Base-by-base conservation (phyloP, 2,888 invertebrate species). In the Flabesymbios commensalis region DNA sequence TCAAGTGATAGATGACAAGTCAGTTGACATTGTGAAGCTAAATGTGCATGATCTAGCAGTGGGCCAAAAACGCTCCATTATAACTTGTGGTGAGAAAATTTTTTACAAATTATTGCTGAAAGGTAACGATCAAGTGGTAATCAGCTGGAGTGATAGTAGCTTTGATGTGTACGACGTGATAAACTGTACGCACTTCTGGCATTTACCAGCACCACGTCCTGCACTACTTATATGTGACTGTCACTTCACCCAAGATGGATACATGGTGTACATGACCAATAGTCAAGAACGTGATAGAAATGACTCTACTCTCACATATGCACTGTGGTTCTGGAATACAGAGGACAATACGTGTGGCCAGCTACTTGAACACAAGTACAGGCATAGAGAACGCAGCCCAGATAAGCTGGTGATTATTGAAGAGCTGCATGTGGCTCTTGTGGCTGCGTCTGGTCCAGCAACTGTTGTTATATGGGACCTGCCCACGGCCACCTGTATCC, bases 271-370 rank as follows among this genome's bases (percentile, higher is more conserved):
- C 41, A 43, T 65, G 28, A 52, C 52, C 17, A 42, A 51, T n/a
- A 19, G 51, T n/a, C 43, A 43, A 10, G 17, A 29, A 10, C 19
- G 29, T 7, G 32, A 51, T 32, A 19, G 19, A 7, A 22, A 17
- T 3, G 52, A 59, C 51, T 28, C n/a, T 10, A 31, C 31, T 7
- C n/a, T 33, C 28, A 19, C 48, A 33, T 56, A 54, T 41, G 62
- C 43, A 14, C n/a, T 65, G 4, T 65, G 65, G 65, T 52, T 54
- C 31, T 65, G 65, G 65, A 45, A 57, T 29, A 10, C 45, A 3
- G 55, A 65, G 3, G 59, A 65, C 7, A 31, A 53, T 17, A 24
- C 36, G 10, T n/a, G 48, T 7, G 32, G 26, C 5, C 33, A 59
- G 29, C 43, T 59, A 14, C 29, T 59, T 28, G 29, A 42, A 10